These are phyloP conservation scores for Folsomia manolachei DNA, from an alignment of 2,888 invertebrate genomes.

Conservation along the genomic window DNA sequence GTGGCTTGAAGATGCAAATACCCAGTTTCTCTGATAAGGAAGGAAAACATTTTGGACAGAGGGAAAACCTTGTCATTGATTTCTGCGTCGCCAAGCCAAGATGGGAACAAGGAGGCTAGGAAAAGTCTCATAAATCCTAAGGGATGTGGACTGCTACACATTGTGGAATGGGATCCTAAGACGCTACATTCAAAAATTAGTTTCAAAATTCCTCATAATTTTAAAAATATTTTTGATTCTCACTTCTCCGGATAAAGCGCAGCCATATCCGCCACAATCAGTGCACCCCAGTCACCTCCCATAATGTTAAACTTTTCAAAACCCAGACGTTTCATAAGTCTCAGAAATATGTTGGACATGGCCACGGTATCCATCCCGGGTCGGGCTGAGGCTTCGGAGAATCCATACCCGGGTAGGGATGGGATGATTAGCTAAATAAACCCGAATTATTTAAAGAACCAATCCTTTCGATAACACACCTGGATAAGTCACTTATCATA, in stretches of 20 bases:
- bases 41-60: constrained; percentile 44
- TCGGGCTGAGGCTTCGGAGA: constrained; percentile 56
- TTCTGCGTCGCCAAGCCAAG: constrained; percentile 47
- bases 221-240: not conserved
- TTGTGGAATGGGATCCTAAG: constrained; percentile 65
- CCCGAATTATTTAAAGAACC: constrained; percentile 53
- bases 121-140: constrained; percentile 46
- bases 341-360: constrained; percentile 62
- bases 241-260: constrained; percentile 52
- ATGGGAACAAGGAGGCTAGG: constrained; percentile 49
- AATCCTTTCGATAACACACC: constrained; percentile 56
- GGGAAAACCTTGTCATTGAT: constrained; percentile 51
- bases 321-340: constrained; percentile 70
- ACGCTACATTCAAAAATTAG: constrained; percentile 53
- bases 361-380: constrained; percentile 54
- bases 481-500: constrained; percentile 54
- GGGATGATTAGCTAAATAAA: constrained; percentile 54
- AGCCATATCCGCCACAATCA: constrained; percentile 54
- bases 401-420: constrained; percentile 60
- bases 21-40: constrained; percentile 56
- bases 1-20: constrained; percentile 76
- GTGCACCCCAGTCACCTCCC: constrained; percentile 58
- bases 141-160: constrained; percentile 57
- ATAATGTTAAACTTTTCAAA: constrained; percentile 65
- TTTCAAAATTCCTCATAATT: not conserved